Evolutionary conservation across 2,113 vertebrate species (phyloP).

Genomic region (Genyomyrus donnyi): DNA sequence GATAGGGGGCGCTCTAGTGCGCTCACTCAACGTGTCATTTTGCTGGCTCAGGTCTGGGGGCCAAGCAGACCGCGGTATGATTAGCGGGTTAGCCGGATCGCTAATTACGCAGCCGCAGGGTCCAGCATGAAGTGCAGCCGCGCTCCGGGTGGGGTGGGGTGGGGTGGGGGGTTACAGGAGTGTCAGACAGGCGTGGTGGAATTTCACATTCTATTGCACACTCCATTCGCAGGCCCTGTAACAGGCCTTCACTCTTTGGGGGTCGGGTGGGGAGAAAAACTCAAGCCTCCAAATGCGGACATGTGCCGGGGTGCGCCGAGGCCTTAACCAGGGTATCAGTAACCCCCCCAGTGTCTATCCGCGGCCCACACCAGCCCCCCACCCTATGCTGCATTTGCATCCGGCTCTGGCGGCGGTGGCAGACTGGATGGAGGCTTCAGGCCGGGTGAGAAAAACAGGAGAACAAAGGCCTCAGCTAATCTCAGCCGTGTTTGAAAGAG

Average conservation of each 20-base stretch:
- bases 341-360: neutral
- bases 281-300: neutral
- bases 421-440: neutral
- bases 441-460: constrained; percentile 37
- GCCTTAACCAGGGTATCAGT: neutral
- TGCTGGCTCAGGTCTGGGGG: constrained; percentile 51
- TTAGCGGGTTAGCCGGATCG: constrained; percentile 66
- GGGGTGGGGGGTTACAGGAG: neutral
- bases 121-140: constrained; percentile 34
- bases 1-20: neutral
- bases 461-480: constrained; percentile 50
- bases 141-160: neutral
- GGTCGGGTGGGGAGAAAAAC: neutral
- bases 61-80: constrained; percentile 61
- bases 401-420: neutral
- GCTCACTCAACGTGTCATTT: constrained; percentile 54
- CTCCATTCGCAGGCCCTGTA: neutral
- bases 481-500: constrained; percentile 29
- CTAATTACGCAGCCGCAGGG: constrained; percentile 57
- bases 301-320: neutral
- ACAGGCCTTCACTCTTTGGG: neutral
- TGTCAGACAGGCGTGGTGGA: neutral
- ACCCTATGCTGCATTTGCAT: neutral
- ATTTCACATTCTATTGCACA: neutral
- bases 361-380: neutral